phyloP scores from a whole-genome alignment of 2,797 vertebrate species.

The Bucorvus abyssinicus region DNA sequence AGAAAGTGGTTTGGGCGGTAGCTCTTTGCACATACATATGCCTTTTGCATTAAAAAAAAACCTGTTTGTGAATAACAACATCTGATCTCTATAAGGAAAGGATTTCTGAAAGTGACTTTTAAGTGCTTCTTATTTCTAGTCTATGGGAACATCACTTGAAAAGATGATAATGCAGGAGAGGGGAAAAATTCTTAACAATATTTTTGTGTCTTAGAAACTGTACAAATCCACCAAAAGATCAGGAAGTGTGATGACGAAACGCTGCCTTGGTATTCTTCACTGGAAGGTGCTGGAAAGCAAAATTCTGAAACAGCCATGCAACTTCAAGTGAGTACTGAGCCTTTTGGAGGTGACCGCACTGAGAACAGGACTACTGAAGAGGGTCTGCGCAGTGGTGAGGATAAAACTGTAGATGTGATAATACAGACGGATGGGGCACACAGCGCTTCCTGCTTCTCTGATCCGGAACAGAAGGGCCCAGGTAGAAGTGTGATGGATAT shows the following conservation, averaged over 20 bases:
- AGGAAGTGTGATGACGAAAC: not conserved
- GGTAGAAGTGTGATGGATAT: constrained; percentile 76
- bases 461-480: not conserved
- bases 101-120: not conserved
- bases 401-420: not conserved
- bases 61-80: not conserved
- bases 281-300: not conserved
- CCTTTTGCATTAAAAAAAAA: not conserved
- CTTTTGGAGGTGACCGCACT: not conserved
- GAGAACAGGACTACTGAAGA: not conserved
- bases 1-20: not conserved
- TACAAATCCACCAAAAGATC: not conserved
- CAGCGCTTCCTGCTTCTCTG: not conserved
- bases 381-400: not conserved
- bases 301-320: constrained; percentile 6
- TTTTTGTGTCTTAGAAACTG: constrained; percentile 35
- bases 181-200: not conserved
- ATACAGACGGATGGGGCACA: not conserved
- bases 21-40: not conserved
- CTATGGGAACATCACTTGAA: not conserved
- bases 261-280: not conserved
- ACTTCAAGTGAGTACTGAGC: not conserved
- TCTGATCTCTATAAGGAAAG: not conserved
- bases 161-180: not conserved
- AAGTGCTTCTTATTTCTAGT: not conserved